A percentile compares a stretch with the other conserved stretches of the same genome.
These are phyloP conservation scores for Sarcophaga subvicina DNA, from an alignment of 2,888 invertebrate genomes.

Conservation along the genomic window DNA sequence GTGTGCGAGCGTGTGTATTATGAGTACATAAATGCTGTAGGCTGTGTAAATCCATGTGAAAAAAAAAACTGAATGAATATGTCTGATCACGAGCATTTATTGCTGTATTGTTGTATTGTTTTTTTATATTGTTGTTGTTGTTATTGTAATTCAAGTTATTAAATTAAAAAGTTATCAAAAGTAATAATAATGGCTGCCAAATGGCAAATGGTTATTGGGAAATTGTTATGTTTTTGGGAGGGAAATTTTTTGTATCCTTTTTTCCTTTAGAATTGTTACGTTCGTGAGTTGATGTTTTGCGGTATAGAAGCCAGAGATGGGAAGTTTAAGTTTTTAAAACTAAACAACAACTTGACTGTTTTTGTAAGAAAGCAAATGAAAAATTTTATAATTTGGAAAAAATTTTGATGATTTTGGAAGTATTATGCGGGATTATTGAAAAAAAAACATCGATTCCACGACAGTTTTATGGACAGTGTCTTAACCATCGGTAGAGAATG, in stretches of 20 bases:
- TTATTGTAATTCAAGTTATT: slow-evolving; percentile 58
- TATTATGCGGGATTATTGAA: too few species aligned
- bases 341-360: too few species aligned
- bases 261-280: not conserved
- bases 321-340: too few species aligned
- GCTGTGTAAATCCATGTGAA: slow-evolving; percentile 44
- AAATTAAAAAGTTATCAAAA: slow-evolving; percentile 68
- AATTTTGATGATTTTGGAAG: too few species aligned
- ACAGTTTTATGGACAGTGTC: too few species aligned
- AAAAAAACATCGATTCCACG: too few species aligned
- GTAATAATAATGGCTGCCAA: slow-evolving; percentile 66
- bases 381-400: too few species aligned
- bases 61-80: slow-evolving; percentile 44
- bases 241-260: not conserved
- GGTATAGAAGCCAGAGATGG: not conserved
- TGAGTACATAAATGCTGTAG: not conserved
- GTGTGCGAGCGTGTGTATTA: not conserved
- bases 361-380: too few species aligned
- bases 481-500: too few species aligned
- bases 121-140: not conserved
- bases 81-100: slow-evolving; percentile 60
- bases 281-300: not conserved
- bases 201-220: slow-evolving; percentile 56
- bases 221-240: slow-evolving; percentile 12
- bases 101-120: slow-evolving; percentile 51